These are phyloP conservation scores for Phacellophora camtschatica DNA, from an alignment of 30 jellyfish, hydroid and myxozoan genomes.

Conservation along the genomic window DNA sequence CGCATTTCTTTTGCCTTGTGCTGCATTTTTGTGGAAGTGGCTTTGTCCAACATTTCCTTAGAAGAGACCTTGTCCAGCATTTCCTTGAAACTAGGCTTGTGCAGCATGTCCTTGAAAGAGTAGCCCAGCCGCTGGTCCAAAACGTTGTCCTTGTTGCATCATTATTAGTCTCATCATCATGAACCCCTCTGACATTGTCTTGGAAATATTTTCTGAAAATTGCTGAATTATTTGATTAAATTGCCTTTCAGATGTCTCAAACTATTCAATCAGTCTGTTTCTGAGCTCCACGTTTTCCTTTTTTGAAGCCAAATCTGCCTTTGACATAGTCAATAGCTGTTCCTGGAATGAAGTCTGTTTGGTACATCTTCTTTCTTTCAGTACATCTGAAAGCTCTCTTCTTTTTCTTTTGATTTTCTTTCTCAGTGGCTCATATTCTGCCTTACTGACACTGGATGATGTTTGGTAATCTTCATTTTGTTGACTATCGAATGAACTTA, in stretches of 20 bases:
- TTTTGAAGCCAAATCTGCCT: slow-evolving; percentile 1
- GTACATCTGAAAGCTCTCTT: not conserved
- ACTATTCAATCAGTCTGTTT: slow-evolving; percentile 7
- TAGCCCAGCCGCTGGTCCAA: not conserved
- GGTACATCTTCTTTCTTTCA: slow-evolving; percentile 24
- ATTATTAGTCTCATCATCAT: slow-evolving; percentile 11
- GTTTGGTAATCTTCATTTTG: no score
- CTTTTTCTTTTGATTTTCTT: slow-evolving; percentile 13
- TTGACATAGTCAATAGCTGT: not conserved
- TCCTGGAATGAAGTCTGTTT: slow-evolving; percentile 23
- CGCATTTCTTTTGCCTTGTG: no score
- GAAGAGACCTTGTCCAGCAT: not conserved
- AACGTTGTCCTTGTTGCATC: not conserved
- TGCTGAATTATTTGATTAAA: not conserved
- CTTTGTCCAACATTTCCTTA: no score
- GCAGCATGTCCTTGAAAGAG: not conserved
- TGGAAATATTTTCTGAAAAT: not conserved
- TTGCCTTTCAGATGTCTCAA: slow-evolving; percentile 4
- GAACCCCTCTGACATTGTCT: slow-evolving; percentile 10
- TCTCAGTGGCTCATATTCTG: not conserved
- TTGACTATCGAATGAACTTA: no score
- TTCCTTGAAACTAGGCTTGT: no score
- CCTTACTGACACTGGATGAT: no score
- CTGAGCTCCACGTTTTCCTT: slow-evolving; percentile 6
- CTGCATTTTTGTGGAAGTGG: no score